phyloP scores from a whole-genome alignment of 1,140 invertebrate species.

The Macrostomum lignano region DNA sequence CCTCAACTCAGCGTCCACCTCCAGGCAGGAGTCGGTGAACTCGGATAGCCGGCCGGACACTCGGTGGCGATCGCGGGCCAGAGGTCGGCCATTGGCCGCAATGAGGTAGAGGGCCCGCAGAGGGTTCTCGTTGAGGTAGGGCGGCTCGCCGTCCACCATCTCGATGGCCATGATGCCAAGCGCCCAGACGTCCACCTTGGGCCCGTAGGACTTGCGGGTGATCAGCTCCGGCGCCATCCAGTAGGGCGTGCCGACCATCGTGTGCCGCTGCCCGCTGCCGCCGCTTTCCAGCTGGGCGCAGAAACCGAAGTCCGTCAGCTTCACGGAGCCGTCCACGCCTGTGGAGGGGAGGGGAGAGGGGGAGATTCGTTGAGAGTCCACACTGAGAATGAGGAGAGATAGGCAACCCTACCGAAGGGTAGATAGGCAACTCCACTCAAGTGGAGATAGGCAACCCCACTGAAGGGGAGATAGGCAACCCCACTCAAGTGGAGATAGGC shows the following conservation, averaged over 20 bases:
- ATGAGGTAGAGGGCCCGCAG: constrained; percentile 10
- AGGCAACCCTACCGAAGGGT: too few species aligned
- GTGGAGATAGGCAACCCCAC: too few species aligned
- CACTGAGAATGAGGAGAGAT: too few species aligned
- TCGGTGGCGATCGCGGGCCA: constrained; percentile 6
- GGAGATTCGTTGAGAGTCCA: too few species aligned
- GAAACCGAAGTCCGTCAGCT: constrained; percentile 10
- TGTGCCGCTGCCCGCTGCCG: constrained; percentile 16
- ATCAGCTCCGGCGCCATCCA: constrained; percentile 23
- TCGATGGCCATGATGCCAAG: constrained; percentile 25
- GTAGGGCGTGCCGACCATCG: constrained; percentile 28
- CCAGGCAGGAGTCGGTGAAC: constrained; percentile 78
- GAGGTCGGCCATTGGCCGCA: constrained; percentile 12
- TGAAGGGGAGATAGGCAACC: too few species aligned
- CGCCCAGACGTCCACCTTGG: constrained; percentile 27
- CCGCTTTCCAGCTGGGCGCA: constrained; percentile 14
- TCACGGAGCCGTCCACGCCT: constrained; percentile 14
- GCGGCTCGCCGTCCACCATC: constrained; percentile 28
- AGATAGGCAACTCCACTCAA: too few species aligned
- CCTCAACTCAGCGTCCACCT: constrained; percentile 33
- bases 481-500: too few species aligned
- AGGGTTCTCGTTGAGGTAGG: constrained; percentile 12
- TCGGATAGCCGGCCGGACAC: constrained; percentile 18
- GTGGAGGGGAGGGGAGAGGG: too few species aligned
- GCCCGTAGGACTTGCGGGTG: constrained; percentile 25